Evolutionary conservation across 2,888 invertebrate genomes (phyloP).

Genomic region (Alviniconcha strummeri): DNA sequence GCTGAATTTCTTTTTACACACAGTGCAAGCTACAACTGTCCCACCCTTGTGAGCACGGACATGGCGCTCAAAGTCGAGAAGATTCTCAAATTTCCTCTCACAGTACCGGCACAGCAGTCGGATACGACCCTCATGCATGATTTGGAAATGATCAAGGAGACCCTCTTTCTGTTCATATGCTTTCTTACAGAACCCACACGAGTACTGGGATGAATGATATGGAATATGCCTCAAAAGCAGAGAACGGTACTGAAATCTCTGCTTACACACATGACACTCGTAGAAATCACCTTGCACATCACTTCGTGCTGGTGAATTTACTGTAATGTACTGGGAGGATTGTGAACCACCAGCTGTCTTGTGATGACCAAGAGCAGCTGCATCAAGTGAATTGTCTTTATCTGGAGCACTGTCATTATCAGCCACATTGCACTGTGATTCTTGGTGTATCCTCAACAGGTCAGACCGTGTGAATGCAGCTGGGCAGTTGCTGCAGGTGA

Average conservation of each 20-base stretch:
- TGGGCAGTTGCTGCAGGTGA: background rate
- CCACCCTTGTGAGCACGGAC: constrained; percentile 8
- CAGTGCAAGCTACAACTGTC: constrained; percentile 9
- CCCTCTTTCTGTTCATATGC: constrained; percentile 9
- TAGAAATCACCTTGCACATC: background rate
- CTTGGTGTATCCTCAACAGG: background rate
- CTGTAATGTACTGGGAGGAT: too few species aligned
- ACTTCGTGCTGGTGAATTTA: too few species aligned
- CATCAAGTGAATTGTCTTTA: too few species aligned
- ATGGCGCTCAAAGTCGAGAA: constrained; percentile 2
- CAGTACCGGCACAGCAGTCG: constrained; percentile 9
- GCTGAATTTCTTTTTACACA: constrained; percentile 6
- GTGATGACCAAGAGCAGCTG: too few species aligned
- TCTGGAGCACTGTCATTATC: too few species aligned
- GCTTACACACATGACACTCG: background rate
- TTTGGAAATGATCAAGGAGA: constrained; percentile 19
- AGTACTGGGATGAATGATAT: constrained; percentile 12
- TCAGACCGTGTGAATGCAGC: background rate
- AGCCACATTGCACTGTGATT: background rate
- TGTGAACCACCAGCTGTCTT: too few species aligned
- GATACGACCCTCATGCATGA: background rate
- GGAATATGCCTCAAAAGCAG: constrained; percentile 2
- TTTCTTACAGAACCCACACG: constrained; percentile 16
- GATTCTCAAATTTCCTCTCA: constrained; percentile 1
- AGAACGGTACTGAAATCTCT: background rate